Evolutionary conservation across 2,113 vertebrate species (phyloP).

Genomic region (Ceratotherium simum): DNA sequence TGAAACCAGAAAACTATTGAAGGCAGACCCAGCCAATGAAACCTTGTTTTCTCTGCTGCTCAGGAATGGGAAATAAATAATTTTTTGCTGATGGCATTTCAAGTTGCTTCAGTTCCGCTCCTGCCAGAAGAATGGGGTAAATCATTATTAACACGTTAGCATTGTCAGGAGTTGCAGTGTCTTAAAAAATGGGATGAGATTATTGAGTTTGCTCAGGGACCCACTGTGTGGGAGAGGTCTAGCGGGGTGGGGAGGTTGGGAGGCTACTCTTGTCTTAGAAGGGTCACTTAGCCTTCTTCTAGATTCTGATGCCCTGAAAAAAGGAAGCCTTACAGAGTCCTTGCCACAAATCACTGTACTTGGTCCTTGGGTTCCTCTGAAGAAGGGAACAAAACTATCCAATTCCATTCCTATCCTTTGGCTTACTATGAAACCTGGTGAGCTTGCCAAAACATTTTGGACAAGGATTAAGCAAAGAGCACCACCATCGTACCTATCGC

Average conservation of each 20-base stretch:
- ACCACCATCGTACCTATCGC: background rate
- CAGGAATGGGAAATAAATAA: constrained; percentile 86
- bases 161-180: constrained; percentile 79
- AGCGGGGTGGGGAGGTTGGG: background rate
- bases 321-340: background rate
- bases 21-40: constrained; percentile 86
- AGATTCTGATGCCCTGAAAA: background rate
- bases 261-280: constrained; percentile 71
- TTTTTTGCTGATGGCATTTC: constrained; percentile 89
- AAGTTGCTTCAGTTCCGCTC: constrained; percentile 83
- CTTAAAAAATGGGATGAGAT: constrained; percentile 66
- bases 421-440: background rate
- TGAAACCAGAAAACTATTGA: constrained; percentile 90
- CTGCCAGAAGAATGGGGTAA: constrained; percentile 81
- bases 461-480: background rate
- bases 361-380: background rate
- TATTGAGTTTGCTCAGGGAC: constrained; percentile 61
- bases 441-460: background rate
- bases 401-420: background rate
- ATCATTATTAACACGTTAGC: constrained; percentile 86
- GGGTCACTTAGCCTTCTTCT: background rate
- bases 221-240: constrained; percentile 48
- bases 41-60: constrained; percentile 86
- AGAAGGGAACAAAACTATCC: background rate
- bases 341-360: background rate